Evolutionary conservation across 2,888 invertebrate species (phyloP), one percentile per base, ranked within the genome.

Genomic region (Xanthia togata): DNA sequence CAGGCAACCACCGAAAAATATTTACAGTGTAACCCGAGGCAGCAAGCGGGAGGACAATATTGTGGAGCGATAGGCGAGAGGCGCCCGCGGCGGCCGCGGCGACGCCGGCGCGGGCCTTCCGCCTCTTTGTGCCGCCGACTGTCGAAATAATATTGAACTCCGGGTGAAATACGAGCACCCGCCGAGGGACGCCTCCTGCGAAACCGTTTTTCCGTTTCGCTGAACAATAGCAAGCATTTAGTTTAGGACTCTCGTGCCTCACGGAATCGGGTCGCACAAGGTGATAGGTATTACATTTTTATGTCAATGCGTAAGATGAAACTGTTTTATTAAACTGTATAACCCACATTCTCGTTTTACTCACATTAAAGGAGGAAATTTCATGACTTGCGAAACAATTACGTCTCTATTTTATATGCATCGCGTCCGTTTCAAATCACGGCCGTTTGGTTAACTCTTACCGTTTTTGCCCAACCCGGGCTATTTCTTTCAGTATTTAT

Each of bases 111-210:
- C 93, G 92, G 93, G 94, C 94, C 93, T 94, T 95, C 94, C 95
- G 94, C 91, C 92, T 93, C 95, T 96, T 96, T 95, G 95, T 95
- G 92, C 90, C 89, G 86, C 89, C 92, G 92, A 92, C 94, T 93
- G 94, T 94, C 96, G 95, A 96, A 96, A 96, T 96, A 96, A 96
- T 96, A 96, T 96, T 95, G 96, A 96, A 95, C 96, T 93, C 92
- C 88, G 93, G 93, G 93, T 96, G 94, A 96, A 96, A 96, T 96
- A 96, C 95, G 96, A 94, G 93, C 94, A 92, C 92, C 93, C 94
- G 92, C 93, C 90, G 91, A 92, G 94, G 94, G 94, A 93, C 91
- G 92, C 92, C 93, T 93, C 93, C 93, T 93, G 93, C 92, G 93
- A 95, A 94, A 95, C 93, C 93, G 93, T 94, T 96, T 96, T 96